phyloP scores from a whole-genome alignment of 2,113 vertebrate genomes.

The Chlamydotis undulata region DNA sequence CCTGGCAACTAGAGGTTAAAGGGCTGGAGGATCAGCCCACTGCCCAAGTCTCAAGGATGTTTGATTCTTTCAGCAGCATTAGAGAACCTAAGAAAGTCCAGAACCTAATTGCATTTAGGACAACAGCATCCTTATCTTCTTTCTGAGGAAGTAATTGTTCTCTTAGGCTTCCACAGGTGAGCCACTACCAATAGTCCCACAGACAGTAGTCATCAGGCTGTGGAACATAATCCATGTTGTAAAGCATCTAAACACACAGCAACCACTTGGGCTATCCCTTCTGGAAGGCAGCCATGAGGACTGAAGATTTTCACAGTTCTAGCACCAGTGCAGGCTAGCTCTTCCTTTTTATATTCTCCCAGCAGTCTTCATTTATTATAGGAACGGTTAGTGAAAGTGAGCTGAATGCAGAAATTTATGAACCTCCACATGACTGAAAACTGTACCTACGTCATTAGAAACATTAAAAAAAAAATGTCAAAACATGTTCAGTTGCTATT shows the following conservation, averaged over 20 bases:
- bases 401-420: not conserved
- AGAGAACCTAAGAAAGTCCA: not conserved
- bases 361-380: not conserved
- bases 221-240: not conserved
- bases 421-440: not conserved
- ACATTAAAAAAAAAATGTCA: not conserved
- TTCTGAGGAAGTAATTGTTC: not conserved
- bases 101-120: not conserved
- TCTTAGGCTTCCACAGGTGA: not conserved
- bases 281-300: fast-evolving
- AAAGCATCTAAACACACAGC: not conserved
- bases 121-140: not conserved
- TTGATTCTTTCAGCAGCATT: not conserved
- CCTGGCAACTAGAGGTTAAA: not conserved
- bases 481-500: not conserved
- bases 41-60: not conserved
- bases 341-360: not conserved
- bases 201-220: not conserved
- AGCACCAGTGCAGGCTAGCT: not conserved
- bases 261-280: not conserved
- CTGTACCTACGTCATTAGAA: not conserved
- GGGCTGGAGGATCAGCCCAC: not conserved
- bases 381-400: not conserved
- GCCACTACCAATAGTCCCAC: not conserved
- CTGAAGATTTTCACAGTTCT: not conserved